phyloP scores from a whole-genome alignment of 2,888 invertebrate genomes.

The Zhengitettix transpicula region DNA sequence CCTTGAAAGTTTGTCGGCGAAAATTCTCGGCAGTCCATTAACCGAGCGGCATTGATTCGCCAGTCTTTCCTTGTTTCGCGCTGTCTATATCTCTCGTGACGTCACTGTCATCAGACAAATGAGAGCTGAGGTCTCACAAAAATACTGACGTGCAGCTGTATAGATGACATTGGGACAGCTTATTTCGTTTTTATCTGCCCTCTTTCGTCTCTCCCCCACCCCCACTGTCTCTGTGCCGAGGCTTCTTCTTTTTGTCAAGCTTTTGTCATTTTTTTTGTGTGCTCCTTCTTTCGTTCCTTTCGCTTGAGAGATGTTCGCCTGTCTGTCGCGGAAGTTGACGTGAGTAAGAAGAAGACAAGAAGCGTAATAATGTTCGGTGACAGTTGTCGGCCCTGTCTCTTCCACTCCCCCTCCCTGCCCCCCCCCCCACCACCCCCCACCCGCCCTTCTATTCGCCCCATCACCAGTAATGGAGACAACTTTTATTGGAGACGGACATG shows the following conservation, averaged over 20 bases:
- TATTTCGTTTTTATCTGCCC: constrained; percentile 6
- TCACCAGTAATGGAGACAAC: constrained; percentile 11
- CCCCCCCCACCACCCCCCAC: not conserved
- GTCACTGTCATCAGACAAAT: constrained; percentile 13
- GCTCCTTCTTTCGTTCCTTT: constrained; percentile 4
- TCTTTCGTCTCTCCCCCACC: not conserved
- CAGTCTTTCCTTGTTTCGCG: not conserved
- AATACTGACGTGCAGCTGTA: constrained; percentile 10
- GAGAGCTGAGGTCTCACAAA: constrained; percentile 11
- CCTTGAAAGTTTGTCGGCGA: no score
- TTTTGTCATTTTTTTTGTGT: constrained; percentile 11
- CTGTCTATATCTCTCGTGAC: not conserved
- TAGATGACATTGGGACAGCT: constrained; percentile 13
- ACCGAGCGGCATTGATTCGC: not conserved
- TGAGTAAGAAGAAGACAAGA: constrained; percentile 12
- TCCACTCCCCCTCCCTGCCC: not conserved
- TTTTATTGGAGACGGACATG: constrained; percentile 5
- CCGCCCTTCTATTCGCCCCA: not conserved
- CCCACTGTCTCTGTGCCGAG: not conserved
- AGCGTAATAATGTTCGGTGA: constrained; percentile 28
- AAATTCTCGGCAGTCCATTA: not conserved
- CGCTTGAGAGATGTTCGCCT: constrained; percentile 9
- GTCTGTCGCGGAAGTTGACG: constrained; percentile 10
- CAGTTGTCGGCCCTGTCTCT: constrained; percentile 24
- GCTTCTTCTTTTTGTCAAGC: constrained; percentile 8